phyloP scores from a whole-genome alignment of 2,113 vertebrate species.

The Hippocampus guttulatus region DNA sequence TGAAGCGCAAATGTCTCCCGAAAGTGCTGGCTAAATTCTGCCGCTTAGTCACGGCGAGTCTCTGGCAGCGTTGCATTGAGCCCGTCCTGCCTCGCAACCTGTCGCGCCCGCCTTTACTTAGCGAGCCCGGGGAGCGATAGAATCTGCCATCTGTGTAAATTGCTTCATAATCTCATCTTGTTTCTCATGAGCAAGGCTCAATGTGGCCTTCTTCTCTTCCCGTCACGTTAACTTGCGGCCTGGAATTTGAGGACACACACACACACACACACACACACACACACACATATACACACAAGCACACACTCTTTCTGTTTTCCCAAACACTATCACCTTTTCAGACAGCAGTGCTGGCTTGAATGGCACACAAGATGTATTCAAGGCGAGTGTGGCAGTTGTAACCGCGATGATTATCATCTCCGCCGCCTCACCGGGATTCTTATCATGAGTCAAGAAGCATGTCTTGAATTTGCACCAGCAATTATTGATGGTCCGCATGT shows the following conservation, averaged over 20 bases:
- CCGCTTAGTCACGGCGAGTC: slow-evolving; percentile 49
- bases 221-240: neutral
- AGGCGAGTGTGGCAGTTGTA: slow-evolving; percentile 38
- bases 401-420: slow-evolving; percentile 39
- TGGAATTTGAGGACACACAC: too few species aligned
- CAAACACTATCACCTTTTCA: slow-evolving; percentile 51
- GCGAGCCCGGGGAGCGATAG: slow-evolving; percentile 52
- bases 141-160: slow-evolving; percentile 59
- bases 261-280: neutral
- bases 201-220: neutral
- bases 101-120: slow-evolving; percentile 45
- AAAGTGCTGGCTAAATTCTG: slow-evolving; percentile 41
- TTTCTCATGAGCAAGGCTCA: slow-evolving; percentile 32
- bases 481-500: slow-evolving; percentile 22
- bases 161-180: slow-evolving; percentile 52
- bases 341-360: slow-evolving; percentile 29
- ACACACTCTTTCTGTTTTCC: slow-evolving; percentile 13
- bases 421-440: slow-evolving; percentile 28
- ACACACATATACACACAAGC: neutral
- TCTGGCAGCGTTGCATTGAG: slow-evolving; percentile 43
- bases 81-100: slow-evolving; percentile 22
- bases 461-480: slow-evolving; percentile 23
- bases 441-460: slow-evolving; percentile 32
- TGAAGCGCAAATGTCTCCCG: slow-evolving; percentile 28
- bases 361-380: slow-evolving; percentile 30